These are phyloP conservation scores for Scomber scombrus DNA, from an alignment of 2,113 vertebrate species.

Conservation along the genomic window DNA sequence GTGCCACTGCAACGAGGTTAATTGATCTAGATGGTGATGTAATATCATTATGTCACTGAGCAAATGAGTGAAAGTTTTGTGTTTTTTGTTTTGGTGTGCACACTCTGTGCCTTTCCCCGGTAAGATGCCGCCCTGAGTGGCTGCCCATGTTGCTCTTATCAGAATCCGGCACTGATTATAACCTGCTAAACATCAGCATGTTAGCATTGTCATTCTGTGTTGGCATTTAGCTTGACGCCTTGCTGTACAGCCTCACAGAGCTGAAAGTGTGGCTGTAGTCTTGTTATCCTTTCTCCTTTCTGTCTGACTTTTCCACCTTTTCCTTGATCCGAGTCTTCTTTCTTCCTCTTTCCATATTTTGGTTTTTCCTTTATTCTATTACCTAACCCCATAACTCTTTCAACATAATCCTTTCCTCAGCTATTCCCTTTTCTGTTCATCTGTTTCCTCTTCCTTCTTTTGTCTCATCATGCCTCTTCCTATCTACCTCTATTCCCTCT, in stretches of 20 bases:
- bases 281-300: not conserved
- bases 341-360: not conserved
- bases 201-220: too few relatives aligned
- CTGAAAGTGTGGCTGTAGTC: not conserved
- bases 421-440: not conserved
- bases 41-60: too few relatives aligned
- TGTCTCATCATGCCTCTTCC: not conserved
- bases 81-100: too few relatives aligned
- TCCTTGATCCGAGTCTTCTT: not conserved
- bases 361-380: slow-evolving; percentile 1
- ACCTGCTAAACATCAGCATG: too few relatives aligned
- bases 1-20: too few relatives aligned
- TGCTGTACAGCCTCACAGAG: not conserved
- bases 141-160: too few relatives aligned
- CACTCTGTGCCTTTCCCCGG: too few relatives aligned
- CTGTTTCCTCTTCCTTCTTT: not conserved
- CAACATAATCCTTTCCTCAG: not conserved
- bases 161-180: too few relatives aligned
- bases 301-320: not conserved
- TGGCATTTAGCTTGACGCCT: too few relatives aligned
- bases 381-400: not conserved
- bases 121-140: too few relatives aligned
- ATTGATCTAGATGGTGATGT: too few relatives aligned
- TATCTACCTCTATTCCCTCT: not conserved
- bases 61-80: too few relatives aligned